Evolutionary conservation across 2,113 vertebrate species (phyloP), one percentile per base, ranked within the genome.

Genomic region (Labeo rohita): DNA sequence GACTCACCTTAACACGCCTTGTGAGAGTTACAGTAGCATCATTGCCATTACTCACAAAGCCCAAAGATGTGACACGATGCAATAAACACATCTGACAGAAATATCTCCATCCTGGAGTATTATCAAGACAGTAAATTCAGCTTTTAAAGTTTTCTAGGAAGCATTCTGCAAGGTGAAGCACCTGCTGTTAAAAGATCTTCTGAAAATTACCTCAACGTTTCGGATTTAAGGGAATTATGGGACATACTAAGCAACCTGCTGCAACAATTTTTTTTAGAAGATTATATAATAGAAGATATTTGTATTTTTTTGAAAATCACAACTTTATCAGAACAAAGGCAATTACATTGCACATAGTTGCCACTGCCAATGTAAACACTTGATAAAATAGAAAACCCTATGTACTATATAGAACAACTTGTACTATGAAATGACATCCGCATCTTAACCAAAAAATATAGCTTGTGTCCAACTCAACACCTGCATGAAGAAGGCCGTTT

Each of bases 1-100:
- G 39, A 45, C 39, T 63, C 54, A 80, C 77, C 52, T 47, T 45
- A 63, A 23, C 59, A 18, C 15, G 3, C 39, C 21, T 80, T 5
- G 21, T 39, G 54, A 80, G 54, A 79, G 15, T 80, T 45, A 43
- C 54, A 23, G 54, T 15, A 34, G 61, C 79, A 81, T 45, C 77
- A 23, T 3, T 45, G 18, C 39, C 21, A 23, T 23, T 61, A 61
- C 9, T 80, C 56, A 80, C 18, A 45, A 80, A 61, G 5, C 77
- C 21, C 10, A 23, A 23, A 80, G 39, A 12, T 36, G 56, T 23
- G 54, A 7, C 34, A 43, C 2, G 10, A 56, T 12, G 13, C 50
- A 39, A 61, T 61, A 79, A 79, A 79, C 77, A 39, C 52, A 61
- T 43, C 36, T 61, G 52, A 43, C 73, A 23, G 13, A 61, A 76